Evolutionary conservation across 1,140 invertebrate species (phyloP).

Genomic region (Liolophura sinensis): DNA sequence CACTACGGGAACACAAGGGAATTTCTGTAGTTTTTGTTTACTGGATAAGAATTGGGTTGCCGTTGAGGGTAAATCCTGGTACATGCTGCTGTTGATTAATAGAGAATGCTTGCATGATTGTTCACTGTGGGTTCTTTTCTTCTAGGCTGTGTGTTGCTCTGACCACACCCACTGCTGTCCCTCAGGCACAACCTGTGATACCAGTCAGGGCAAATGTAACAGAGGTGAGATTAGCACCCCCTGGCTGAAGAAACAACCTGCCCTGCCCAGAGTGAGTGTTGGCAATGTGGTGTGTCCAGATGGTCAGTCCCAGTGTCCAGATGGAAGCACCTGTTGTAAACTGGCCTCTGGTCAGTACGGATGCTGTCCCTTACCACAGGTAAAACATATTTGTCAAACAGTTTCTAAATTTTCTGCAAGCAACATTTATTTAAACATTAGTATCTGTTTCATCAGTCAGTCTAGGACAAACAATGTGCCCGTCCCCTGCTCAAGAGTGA

Average conservation of each 20-base stretch:
- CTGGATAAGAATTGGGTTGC: too few relatives aligned
- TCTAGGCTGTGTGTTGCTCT: conserved; percentile 43
- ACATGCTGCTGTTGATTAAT: too few relatives aligned
- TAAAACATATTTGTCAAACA: too few relatives aligned
- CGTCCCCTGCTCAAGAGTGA: too few relatives aligned
- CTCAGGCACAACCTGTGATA: conserved; percentile 37
- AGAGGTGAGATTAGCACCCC: too few relatives aligned
- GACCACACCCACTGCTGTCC: conserved; percentile 53
- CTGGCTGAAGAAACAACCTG: conserved; percentile 5
- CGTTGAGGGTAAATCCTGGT: too few relatives aligned
- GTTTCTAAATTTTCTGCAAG: neutral
- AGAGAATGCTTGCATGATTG: neutral
- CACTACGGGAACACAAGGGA: too few relatives aligned
- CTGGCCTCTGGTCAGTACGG: conserved; percentile 43
- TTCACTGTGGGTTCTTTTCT: neutral
- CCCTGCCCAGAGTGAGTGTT: neutral
- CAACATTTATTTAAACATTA: neutral
- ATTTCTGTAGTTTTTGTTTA: too few relatives aligned
- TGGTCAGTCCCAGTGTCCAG: conserved; percentile 43
- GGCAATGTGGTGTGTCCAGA: conserved; percentile 33
- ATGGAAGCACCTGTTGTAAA: conserved; percentile 57
- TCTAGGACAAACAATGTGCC: too few relatives aligned
- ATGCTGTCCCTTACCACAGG: conserved; percentile 57
- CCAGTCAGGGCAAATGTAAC: conserved; percentile 20
- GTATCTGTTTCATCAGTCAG: conserved; percentile 1